Evolutionary conservation across 2,113 vertebrate genomes (phyloP).

Genomic region (Marcusenius ussheri): DNA sequence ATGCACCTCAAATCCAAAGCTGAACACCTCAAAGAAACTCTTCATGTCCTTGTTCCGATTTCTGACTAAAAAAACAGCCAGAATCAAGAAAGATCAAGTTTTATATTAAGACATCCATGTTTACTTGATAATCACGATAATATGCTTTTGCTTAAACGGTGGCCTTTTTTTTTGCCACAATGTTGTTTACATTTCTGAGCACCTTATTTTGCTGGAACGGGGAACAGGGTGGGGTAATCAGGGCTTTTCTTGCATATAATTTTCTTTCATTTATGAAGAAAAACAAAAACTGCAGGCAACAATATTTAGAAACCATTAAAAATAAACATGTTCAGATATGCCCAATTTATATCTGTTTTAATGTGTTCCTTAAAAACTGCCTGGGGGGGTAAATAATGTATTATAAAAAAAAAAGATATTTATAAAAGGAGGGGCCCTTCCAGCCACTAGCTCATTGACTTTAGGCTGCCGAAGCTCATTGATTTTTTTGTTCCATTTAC

Average conservation of each 20-base stretch:
- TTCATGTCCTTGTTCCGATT: background rate
- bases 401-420: conserved; percentile 14
- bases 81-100: background rate
- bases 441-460: conserved; percentile 44
- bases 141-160: background rate
- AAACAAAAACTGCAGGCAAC: background rate
- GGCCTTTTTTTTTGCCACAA: background rate
- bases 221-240: background rate
- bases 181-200: background rate
- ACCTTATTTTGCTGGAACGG: background rate
- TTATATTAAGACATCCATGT: conserved; percentile 12
- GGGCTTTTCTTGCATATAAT: background rate
- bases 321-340: background rate
- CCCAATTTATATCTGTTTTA: background rate
- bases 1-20: background rate
- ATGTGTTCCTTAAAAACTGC: background rate
- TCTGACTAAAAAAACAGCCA: background rate
- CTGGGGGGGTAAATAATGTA: background rate
- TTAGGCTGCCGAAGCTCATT: conserved; percentile 23
- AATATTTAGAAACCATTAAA: background rate
- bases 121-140: background rate
- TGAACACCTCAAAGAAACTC: background rate
- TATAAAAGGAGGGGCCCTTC: conserved; percentile 12
- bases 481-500: conserved; percentile 50
- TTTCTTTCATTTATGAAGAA: background rate